Base-by-base conservation (phyloP, 2,888 invertebrate genomes). In the Halictus quadricinctus region DNA sequence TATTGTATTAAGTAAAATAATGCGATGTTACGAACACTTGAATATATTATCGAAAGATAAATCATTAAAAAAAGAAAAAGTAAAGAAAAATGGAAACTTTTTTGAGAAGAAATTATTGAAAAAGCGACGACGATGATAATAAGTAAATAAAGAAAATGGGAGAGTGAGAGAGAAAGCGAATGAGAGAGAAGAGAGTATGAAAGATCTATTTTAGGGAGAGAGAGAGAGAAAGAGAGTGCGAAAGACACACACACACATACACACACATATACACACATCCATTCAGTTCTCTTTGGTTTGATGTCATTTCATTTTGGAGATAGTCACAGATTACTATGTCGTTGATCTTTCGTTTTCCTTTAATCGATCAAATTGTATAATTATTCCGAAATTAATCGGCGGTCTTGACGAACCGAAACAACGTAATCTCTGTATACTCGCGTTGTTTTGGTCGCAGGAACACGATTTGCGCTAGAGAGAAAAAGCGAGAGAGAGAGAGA, bases 1-100 rank as follows among this genome's bases (percentile, higher is more conserved):
- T 93, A 93, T 92, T 93, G 91, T 92, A 93, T 93, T 93, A 92
- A 92, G 93, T 93, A 90, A 93, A 90, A 87, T 90, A 91, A 84
- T 92, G 90, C 92, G 91, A 93, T 91, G 91, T 91, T 93, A 91
- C 87, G 90, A 91, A 89, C 84, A 90, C 88, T 92, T 91, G 90
- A 89, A 90, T 91, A 91, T 91, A 91, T 90, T 91, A 89, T 89
- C 87, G 87, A 87, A 85, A 87, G 87, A 88, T 85, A 79, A 88
- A 86, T 87, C 81, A 89, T 87, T 84, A 74, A 85, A 80, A 83
- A 64, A 66, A 79, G 29, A 70, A 72, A 78, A 72, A 78, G 76
- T 78, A 81, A 78, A 73, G 79, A 80, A 72, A 85, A 85, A 85
- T 84, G 87, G 85, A 81, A 80, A 87, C 86, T 89, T 91, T 91